Evolutionary conservation across 1,140 invertebrate genomes (phyloP).

Genomic region (Atopsyche davidsoni): DNA sequence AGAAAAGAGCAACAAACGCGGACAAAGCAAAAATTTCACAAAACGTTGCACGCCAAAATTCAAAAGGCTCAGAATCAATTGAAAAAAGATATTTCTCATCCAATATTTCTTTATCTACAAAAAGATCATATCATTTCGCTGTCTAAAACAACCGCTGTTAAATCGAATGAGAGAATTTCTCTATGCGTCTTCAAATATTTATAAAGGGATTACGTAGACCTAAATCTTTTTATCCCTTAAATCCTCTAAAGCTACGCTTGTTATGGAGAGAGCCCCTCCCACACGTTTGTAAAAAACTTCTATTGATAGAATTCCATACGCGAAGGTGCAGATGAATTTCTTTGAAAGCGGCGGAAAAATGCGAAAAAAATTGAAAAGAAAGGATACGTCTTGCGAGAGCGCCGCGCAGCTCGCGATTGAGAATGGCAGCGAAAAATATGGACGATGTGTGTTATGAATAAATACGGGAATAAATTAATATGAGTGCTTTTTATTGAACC

Average conservation of each 20-base stretch:
- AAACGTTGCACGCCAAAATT: neutral
- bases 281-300: slow-evolving; percentile 18
- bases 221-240: slow-evolving; percentile 22
- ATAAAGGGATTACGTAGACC: slow-evolving; percentile 25
- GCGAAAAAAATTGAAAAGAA: slow-evolving; percentile 4
- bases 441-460: too few species aligned
- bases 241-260: slow-evolving; percentile 19
- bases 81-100: neutral
- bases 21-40: neutral
- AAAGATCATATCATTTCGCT: slow-evolving; percentile 7
- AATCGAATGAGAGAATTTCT: slow-evolving; percentile 25
- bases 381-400: neutral
- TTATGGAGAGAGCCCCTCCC: slow-evolving; percentile 12
- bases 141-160: slow-evolving; percentile 11
- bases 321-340: slow-evolving; percentile 21
- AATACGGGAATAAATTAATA: too few species aligned
- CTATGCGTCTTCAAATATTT: slow-evolving; percentile 28
- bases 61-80: neutral
- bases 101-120: neutral
- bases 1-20: too few species aligned
- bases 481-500: too few species aligned
- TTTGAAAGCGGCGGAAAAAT: slow-evolving; percentile 1
- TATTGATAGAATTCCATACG: slow-evolving; percentile 21
- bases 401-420: too few species aligned
- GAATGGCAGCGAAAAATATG: too few species aligned